Percentiles rank a stretch among this genome's conserved stretches.
phyloP scores from a whole-genome alignment of 2,113 vertebrate species.

The Daphoenositta chrysoptera region DNA sequence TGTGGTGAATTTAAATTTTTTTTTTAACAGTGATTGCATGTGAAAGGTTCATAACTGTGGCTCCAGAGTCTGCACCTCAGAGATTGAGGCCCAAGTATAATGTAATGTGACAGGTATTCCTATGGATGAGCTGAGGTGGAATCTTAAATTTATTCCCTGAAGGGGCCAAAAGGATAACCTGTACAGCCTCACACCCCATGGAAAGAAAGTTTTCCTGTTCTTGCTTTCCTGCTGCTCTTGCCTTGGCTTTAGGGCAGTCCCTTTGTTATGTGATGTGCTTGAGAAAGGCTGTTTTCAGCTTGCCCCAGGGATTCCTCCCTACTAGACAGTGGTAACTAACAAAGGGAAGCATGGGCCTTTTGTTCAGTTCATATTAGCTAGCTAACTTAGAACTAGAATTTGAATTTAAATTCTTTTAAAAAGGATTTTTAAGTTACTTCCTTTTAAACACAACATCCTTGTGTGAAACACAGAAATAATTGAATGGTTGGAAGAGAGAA shows the following conservation, averaged over 20 bases:
- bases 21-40: not conserved
- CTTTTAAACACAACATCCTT: not conserved
- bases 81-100: not conserved
- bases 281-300: not conserved
- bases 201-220: not conserved
- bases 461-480: not conserved
- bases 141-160: not conserved
- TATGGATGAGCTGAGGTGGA: not conserved
- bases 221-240: not conserved
- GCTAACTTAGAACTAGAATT: not conserved
- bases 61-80: not conserved
- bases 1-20: not conserved
- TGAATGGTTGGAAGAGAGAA: not conserved
- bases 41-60: not conserved
- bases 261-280: not conserved
- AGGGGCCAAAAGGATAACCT: not conserved
- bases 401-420: not conserved
- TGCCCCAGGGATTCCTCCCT: not conserved
- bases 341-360: not conserved
- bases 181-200: not conserved
- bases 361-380: not conserved
- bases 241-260: not conserved
- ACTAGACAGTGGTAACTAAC: not conserved
- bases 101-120: not conserved
- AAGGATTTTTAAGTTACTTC: not conserved